Evolutionary conservation across 2,113 vertebrate genomes (phyloP), one percentile per base, ranked within the genome.

Genomic region (Chloropsis cyanopogon): DNA sequence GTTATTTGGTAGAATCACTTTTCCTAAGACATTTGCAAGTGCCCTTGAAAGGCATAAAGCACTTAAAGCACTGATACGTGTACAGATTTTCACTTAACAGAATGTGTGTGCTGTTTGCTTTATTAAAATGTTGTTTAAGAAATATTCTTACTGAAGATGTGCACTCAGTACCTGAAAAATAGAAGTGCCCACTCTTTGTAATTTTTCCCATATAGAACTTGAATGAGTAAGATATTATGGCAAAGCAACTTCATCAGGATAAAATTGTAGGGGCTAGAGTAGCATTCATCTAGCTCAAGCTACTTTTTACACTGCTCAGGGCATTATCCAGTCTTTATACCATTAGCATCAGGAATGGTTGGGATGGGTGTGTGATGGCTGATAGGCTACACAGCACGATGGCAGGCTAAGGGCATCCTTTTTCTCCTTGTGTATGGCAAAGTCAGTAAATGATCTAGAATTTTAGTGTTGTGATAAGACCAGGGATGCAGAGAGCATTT

Each of bases 321-420:
- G 16, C 9, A 39, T 82, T 80, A 24, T 77, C 28, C 69, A 37
- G 28, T 50, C 46, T 73, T 82, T 64, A 22, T 54, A 20, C 9
- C 29, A 3, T 2, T 68, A 60, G 69, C 49, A 68, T 66, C 42
- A 72, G 47, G 14, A 57, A 10, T 44, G 39, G 53, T 4, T 80
- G 41, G 53, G n/a, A 33, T 70, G 54, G 12, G 19, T 35, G 35
- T 39, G 25, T 70, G 63, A 22, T 31, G 41, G 19, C 13, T 85
- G 33, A n/a, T 6, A 29, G 54, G 46, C 41, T 76, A 9, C 19
- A 6, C 8, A 82, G n/a, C 10, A 4, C 0, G 0, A 6, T n/a
- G 17, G 25, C 24, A 80, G 77, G 29, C 4, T 75, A 33, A 56
- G 20, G 64, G n/a, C 53, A 46, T n/a, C 70, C 47, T 57, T 23